These are phyloP conservation scores for Hofmannophila pseudospretella DNA, from an alignment of 2,888 invertebrate species.

Conservation along the genomic window DNA sequence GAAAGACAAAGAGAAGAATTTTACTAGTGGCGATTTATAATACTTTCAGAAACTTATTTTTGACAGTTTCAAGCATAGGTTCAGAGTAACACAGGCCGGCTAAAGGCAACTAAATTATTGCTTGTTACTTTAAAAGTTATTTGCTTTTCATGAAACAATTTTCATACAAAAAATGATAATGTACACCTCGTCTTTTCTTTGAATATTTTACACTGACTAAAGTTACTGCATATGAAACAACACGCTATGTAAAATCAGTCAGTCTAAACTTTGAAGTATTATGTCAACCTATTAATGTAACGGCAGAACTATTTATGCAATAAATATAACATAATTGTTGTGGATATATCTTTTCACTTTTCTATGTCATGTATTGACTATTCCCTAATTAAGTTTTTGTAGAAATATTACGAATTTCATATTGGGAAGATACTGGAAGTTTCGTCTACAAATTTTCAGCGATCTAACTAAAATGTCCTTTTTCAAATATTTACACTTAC, in stretches of 20 bases:
- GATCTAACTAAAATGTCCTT: slow-evolving; percentile 27
- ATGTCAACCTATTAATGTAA: slow-evolving; percentile 4
- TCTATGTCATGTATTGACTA: background rate
- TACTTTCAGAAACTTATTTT: no score
- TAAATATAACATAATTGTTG: background rate
- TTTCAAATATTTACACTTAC: slow-evolving; percentile 33
- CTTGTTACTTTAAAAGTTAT: slow-evolving; percentile 41
- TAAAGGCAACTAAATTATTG: slow-evolving; percentile 63
- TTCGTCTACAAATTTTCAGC: slow-evolving; percentile 25
- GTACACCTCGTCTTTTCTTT: slow-evolving; percentile 8
- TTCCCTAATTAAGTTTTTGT: slow-evolving; percentile 2
- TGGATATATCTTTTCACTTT: slow-evolving; percentile 1
- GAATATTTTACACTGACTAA: slow-evolving; percentile 12
- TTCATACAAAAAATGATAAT: slow-evolving; percentile 20
- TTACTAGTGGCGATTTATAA: no score
- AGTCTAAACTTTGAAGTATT: background rate
- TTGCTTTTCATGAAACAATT: slow-evolving; percentile 20
- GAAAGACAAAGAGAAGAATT: no score
- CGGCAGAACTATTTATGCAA: background rate
- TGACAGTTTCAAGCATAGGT: no score
- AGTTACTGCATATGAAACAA: slow-evolving; percentile 4
- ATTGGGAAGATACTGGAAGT: slow-evolving; percentile 24
- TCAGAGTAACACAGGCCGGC: slow-evolving; percentile 65
- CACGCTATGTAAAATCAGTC: background rate
- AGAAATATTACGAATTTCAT: slow-evolving; percentile 19